Evolutionary conservation across 2,797 vertebrate species (phyloP).

Genomic region (Phoebastria nigripes): DNA sequence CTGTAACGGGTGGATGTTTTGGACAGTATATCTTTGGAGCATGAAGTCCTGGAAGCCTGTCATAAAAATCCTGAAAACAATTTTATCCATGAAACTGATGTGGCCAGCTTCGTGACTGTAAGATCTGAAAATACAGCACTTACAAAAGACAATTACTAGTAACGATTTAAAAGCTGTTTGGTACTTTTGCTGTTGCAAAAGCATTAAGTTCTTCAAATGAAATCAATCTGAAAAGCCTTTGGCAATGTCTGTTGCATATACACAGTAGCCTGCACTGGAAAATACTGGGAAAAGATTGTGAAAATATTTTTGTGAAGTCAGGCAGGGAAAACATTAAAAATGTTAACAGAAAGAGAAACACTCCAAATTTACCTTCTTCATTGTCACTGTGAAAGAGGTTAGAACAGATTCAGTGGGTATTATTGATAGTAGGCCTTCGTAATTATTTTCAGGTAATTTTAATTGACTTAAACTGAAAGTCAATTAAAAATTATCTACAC

Average conservation of each 20-base stretch:
- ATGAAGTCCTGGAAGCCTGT: neutral
- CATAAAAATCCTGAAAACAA: neutral
- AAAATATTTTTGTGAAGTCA: neutral
- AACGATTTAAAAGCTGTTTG: neutral
- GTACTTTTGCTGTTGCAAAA: neutral
- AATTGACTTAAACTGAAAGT: neutral
- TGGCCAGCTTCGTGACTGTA: neutral
- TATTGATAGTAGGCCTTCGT: neutral
- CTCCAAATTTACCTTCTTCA: neutral
- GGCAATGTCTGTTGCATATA: neutral
- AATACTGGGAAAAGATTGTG: neutral
- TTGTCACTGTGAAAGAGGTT: neutral
- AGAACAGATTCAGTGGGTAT: neutral
- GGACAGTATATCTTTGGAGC: neutral
- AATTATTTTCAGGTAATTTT: neutral
- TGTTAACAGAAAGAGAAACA: neutral
- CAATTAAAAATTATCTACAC: neutral
- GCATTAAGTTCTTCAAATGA: neutral
- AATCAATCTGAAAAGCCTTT: neutral
- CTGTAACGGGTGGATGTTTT: neutral
- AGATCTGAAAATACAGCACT: neutral
- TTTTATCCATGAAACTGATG: neutral
- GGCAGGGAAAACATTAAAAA: neutral
- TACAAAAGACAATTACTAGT: neutral
- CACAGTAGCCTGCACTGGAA: neutral